Base-by-base conservation (phyloP, 2,113 vertebrate genomes). In the Cyanoramphus novaezelandiae region DNA sequence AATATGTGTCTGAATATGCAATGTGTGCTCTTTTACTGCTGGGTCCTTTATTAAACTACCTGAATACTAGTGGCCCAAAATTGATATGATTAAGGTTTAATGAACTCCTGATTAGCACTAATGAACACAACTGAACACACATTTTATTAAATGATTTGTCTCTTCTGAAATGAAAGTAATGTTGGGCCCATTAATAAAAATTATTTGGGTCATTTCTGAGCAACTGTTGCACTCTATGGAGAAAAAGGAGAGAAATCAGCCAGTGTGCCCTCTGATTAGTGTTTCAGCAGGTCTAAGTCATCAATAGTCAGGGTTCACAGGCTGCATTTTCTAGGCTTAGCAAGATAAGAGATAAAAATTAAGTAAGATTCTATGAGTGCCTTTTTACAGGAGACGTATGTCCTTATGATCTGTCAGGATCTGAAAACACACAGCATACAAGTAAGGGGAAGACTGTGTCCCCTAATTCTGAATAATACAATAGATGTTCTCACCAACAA, bases 181-280 rank as follows among this genome's bases (percentile, higher is more conserved):
- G 87, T 93, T 96, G 82, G 41, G 35, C n/a, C 90, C 87, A 97
- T 96, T 98, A 98, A 96, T 97, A 97, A 95, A 96, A 98, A 97
- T 95, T 82, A 95, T 95, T 97, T 97, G 89, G 78, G 89, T 96
- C 94, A 97, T 94, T 98, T 97, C 86, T 91, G 84, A 93, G 49
- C 77, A 97, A 97, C 90, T 62, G 72, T 92, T 96, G 47, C 63
- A 89, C 82, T 96, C 86, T 75, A 82, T 95, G 81, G 77, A 83
- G 70, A 39, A 71, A 82, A 95, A 85, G 76, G 35, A 90, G 18
- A 90, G 43, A 94, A 89, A 23, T 78, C 59, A 75, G 78, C 18
- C 85, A 71, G 46, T 20, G 37, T 60, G 47, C 31, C 64, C 68
- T n/a, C 71, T 86, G 84, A 95, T 86, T 89, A 93, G 86, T 19